Percentiles rank a stretch among this genome's conserved stretches.
These are phyloP conservation scores for Eospalax fontanierii DNA, from an alignment of 2,797 vertebrate genomes.

Conservation along the genomic window DNA sequence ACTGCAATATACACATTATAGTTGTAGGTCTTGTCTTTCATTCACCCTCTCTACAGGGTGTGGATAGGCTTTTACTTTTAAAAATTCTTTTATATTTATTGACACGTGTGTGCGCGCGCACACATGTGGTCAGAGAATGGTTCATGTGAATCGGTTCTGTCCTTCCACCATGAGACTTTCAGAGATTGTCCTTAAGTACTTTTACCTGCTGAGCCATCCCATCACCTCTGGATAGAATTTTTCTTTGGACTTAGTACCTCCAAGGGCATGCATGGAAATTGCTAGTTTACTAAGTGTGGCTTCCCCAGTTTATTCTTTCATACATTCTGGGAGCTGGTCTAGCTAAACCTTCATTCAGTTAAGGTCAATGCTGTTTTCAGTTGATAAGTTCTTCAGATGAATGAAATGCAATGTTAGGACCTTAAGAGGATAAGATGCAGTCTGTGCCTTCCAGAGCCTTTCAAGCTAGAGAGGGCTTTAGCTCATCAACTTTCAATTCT, in stretches of 20 bases:
- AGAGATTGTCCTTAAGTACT: background rate
- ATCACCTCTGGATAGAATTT: background rate
- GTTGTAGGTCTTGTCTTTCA: background rate
- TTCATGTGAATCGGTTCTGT: background rate
- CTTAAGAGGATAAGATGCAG: background rate
- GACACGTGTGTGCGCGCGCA: no score
- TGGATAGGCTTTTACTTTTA: background rate
- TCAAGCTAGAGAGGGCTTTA: background rate
- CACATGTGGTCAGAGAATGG: background rate
- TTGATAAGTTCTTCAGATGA: background rate
- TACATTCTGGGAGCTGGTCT: background rate
- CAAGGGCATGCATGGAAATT: accelerated
- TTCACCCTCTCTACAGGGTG: constrained; percentile 7
- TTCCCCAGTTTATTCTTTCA: background rate
- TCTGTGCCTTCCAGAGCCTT: background rate
- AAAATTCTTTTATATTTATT: no score
- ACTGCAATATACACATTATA: constrained; percentile 68
- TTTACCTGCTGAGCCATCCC: background rate
- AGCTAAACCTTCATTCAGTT: background rate
- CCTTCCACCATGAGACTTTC: background rate
- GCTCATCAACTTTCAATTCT: background rate
- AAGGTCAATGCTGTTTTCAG: background rate
- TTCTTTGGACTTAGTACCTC: background rate
- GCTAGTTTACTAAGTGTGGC: background rate
- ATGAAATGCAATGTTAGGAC: background rate